Base-by-base conservation (phyloP, 2,113 vertebrate genomes). In the Dinomys branickii region DNA sequence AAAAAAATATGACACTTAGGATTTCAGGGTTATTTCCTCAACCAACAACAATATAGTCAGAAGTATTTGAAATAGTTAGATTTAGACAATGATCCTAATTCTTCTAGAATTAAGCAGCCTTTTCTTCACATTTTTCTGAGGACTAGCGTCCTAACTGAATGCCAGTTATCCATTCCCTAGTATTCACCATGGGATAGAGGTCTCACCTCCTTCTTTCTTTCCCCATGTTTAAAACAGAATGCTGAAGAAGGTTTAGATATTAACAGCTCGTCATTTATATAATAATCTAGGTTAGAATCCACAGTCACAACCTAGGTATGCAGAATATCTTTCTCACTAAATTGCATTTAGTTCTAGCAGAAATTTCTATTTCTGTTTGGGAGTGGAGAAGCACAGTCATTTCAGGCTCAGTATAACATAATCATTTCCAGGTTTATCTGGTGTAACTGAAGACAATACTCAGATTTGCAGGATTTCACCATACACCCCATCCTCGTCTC, bases 81-180 rank as follows among this genome's bases (percentile, higher is more conserved):
- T 88, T 88, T 91, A 61, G n/a, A 87, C 75, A 47, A 54, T 82
- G 16, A 38, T 89, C 91, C 11, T 84, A 75, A 47, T 96, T 96
- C 35, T 90, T 38, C n/a, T 80, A 56, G 16, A 84, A 44, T 88
- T 26, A 38, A 13, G 58, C 75, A 58, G 30, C 2, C 30, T 38
- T 94, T 90, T 44, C 69, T 56, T 93, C 73, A 65, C 9, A 83
- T 73, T 83, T 91, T 87, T 80, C 71, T 84, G 38, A 81, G 59
- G n/a, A 90, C 33, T 35, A 58, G 50, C 81, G 61, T 85, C 22
- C 28, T 50, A 93, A 73, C 63, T 58, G 14, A 61, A 75, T 58
- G 3, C 78, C 35, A 87, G 16, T 69, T 91, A 61, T 13, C 4
- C 17, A 86, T 33, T n/a, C 71, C 33, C 17, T 69, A 85, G 38